Base-by-base conservation (phyloP, 2,113 vertebrate species). In the Empidonax traillii region DNA sequence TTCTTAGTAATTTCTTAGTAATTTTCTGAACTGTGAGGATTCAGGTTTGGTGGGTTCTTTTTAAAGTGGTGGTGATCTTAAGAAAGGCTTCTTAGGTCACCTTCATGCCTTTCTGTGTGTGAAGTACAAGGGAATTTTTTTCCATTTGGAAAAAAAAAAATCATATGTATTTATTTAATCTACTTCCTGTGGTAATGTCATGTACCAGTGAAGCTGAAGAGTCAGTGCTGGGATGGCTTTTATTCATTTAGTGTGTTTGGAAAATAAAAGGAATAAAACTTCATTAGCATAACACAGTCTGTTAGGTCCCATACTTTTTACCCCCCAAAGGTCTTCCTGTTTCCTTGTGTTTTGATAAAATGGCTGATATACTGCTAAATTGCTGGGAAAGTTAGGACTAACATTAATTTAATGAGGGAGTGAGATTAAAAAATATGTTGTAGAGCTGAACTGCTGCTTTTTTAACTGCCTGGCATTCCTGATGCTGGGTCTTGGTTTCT, bases 401-500 rank as follows among this genome's bases (percentile, higher is more conserved):
- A 24, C 65, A 92, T 95, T 66, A 51, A 76, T 83, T 90, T 90
- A 90, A 85, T 1, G 3, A 55, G 46, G 65, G 58, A 90, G 43
- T 58, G 63, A 66, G 86, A 92, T 77, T 91, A 91, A 95, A 95
- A 96, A 94, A 79, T 90, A 85, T 5, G 10, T 95, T 87, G 76
- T 83, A 52, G 85, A 81, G 55, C 87, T 94, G 90, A 81, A 58
- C 37, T 82, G 46, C 59, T 95, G 67, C 74, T 90, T 90, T 81
- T 76, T 89, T 66, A 84, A 69, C 94, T 86, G 93, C 89, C 78
- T 94, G 69, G 96, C 96, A 96, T 97, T 98, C 94, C 97, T 97
- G 97, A 87, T 96, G 94, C 95, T 68, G 52, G 94, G 96, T 94
- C 93, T 94, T 89, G 94, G 94, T 97, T 96, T 96, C 91, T 94